A percentile compares a stretch with the other conserved stretches of the same genome.
These are phyloP conservation scores for Drosophila nigromelanica DNA, from an alignment of 1,140 invertebrate species.

Conservation along the genomic window DNA sequence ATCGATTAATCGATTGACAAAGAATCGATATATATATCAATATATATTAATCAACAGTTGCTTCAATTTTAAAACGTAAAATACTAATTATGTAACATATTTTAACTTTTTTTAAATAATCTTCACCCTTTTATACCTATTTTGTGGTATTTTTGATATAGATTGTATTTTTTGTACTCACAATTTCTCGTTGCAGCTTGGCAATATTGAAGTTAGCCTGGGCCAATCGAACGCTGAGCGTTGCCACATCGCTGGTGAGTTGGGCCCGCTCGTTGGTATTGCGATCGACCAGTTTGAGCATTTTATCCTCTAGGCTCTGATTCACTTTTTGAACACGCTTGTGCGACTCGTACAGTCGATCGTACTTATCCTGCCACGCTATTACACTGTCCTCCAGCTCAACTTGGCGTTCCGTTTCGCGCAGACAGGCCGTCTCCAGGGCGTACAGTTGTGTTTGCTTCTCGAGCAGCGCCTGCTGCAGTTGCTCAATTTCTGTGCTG, in stretches of 20 bases:
- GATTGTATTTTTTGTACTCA: constrained; percentile 85
- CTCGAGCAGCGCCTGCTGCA: constrained; percentile 91
- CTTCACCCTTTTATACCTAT: no score
- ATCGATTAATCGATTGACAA: no score
- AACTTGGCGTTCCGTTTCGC: constrained; percentile 90
- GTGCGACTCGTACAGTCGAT: constrained; percentile 95
- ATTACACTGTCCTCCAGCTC: constrained; percentile 93
- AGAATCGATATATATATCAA: no score
- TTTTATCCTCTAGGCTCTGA: constrained; percentile 97
- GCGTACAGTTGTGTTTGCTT: constrained; percentile 92
- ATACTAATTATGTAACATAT: no score
- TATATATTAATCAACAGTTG: no score
- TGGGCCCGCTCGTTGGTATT: constrained; percentile 95
- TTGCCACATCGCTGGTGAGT: constrained; percentile 94
- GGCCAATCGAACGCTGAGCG: constrained; percentile 93
- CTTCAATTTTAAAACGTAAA: no score
- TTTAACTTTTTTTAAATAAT: no score
- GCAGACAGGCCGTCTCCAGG: constrained; percentile 93
- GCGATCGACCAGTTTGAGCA: constrained; percentile 95
- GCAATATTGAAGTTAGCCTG: constrained; percentile 94
- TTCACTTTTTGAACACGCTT: constrained; percentile 97
- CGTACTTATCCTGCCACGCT: constrained; percentile 96
- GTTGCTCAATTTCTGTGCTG: constrained; percentile 91
- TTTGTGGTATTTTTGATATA: neutral
- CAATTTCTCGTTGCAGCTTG: constrained; percentile 96